Evolutionary conservation across 2,797 vertebrate genomes (phyloP), one percentile per base, ranked within the genome.

Genomic region (Gephyroberyx darwinii): DNA sequence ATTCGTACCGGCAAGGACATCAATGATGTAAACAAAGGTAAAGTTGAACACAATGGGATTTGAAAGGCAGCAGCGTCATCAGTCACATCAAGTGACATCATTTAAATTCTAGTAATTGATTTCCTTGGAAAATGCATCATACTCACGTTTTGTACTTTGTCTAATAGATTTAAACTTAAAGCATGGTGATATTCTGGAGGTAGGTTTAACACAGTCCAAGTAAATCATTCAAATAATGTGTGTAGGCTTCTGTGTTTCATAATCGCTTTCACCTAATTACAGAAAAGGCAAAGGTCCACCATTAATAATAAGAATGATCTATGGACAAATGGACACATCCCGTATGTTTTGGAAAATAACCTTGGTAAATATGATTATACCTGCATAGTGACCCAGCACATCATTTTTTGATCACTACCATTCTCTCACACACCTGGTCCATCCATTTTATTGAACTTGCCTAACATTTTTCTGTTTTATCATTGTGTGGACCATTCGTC

Each of bases 1-100:
- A 26, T 74, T 45, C 52, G 37, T 16, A 55, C 66, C 20, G 52
- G 0, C 0, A 76, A 77, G 52, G 43, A 63, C 62, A 83, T 87
- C 8, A 0, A 14, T 6, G 43, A 84, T 0, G 58, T 19, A 61
- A 91, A 90, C 75, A 82, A 72, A 4, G 84, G 88, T 87, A 78
- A 83, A 33, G n/a, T 53, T 33, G 19, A 69, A 39, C 37, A 39
- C 26, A 50, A 50, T 50, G 8, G 5, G 8, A 50, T 50, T 48
- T 50, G 47, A 50, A 50, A 50, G 16, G 19, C 3, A 19, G 20
- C 31, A 59, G 13, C 37, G 1, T 39, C 37, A 39, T 39, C 37
- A 39, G 37, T 12, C 37, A 39, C 10, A 35, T 35, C 33, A 35
- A 6, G 33, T 35, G 37, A 2, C 5, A 39, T 2, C 22, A 26